These are phyloP conservation scores for Halichoerus grypus DNA, from an alignment of 2,113 vertebrate species.

Conservation along the genomic window DNA sequence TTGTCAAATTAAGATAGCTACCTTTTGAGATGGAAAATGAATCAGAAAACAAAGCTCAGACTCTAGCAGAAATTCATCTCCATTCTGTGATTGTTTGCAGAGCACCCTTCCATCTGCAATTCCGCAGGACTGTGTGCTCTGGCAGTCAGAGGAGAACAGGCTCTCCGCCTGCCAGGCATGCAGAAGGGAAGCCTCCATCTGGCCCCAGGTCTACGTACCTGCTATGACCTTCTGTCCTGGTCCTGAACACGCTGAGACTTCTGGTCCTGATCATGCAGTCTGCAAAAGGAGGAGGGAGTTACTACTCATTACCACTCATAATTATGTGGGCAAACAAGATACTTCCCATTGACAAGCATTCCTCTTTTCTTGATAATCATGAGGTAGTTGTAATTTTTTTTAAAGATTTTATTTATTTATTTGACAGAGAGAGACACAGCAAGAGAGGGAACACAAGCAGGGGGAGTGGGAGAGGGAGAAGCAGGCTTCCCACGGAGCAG, in stretches of 20 bases:
- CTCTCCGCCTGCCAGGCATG: not conserved
- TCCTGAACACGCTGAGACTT: not conserved
- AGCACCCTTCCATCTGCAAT: not conserved
- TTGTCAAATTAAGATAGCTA: slow-evolving; percentile 79
- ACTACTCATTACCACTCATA: not conserved
- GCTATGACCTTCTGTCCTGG: not conserved
- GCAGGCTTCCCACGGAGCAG: no score
- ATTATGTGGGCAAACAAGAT: not conserved
- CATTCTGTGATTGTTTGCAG: not conserved
- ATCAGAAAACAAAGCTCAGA: slow-evolving; percentile 61
- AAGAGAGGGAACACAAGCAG: no score
- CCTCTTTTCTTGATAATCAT: not conserved
- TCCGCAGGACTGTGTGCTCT: not conserved
- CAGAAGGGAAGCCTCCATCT: not conserved
- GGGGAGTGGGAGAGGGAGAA: no score
- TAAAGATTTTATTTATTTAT: not conserved
- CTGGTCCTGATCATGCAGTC: not conserved
- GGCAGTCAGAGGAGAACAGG: not conserved
- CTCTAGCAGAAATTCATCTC: slow-evolving; percentile 44
- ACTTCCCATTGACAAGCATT: not conserved
- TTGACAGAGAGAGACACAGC: no score
- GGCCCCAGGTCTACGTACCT: not conserved
- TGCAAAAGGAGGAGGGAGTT: not conserved
- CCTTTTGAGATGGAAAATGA: slow-evolving; percentile 62
- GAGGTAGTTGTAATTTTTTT: not conserved